Base-by-base conservation (phyloP, 2,113 vertebrate species). In the Anhinga anhinga region DNA sequence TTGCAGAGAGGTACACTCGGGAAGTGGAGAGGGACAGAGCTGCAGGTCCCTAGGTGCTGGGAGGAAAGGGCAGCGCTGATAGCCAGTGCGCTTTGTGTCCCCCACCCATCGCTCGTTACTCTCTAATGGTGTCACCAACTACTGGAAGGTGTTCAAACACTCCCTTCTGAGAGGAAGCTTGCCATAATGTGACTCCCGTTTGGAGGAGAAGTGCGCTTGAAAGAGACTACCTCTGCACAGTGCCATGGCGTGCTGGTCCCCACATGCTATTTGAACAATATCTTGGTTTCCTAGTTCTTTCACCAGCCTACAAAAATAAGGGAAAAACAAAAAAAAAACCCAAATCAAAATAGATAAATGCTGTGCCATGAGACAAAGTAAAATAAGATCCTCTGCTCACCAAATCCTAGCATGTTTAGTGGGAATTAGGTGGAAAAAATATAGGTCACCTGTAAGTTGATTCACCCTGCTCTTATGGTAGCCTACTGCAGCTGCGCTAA, bases 211-310 rank as follows among this genome's bases (percentile, higher is more conserved):
- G 12, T 12, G 11, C 42, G 38, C 15, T 50, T 32, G 14, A 61
- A 85, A 55, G 61, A 91, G 6, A 14, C 32, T 98, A 98, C 98
- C 98, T 98, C 96, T 97, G 62, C 85, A 97, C 29, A 99, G 86
- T 2, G 95, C 98, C 72, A 99, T 47, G 86, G 98, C 97, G 9
- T 99, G 98, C 53, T 95, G 83, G 77, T 97, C 98, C 47, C 98
- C 98, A 94, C 98, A 98, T 1, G 98, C 95, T 74, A 98, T 87
- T 91, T 98, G 98, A 76, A 97, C 82, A 53, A 98, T 96, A 4
- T n/a, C 9, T 18, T 13, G 87, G 55, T 22, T 76, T 52, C 30
- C 23, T 26, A 99, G 84, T 82, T 59, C 93, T 53, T 80, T 72
- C 88, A 97, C 42, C 15, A 90, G 44, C 36, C 98, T 99, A 40